Conservation (phyloP, 2,888 invertebrate genomes). For the Dolichopus griseipennis region DNA sequence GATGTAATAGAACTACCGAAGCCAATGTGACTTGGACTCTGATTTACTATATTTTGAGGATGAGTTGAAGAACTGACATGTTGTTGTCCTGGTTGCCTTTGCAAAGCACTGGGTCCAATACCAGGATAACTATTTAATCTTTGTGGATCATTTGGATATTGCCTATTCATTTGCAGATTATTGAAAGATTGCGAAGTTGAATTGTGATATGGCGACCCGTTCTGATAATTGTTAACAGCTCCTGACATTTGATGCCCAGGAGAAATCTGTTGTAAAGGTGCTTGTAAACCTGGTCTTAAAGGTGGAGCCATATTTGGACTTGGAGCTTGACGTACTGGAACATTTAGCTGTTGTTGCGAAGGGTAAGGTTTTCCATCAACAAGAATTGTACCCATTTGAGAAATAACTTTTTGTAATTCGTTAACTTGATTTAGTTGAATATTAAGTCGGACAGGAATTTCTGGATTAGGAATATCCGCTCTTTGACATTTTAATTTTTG, state of each 20-base stretch:
- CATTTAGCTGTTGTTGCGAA: constrained; percentile 37
- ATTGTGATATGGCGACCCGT: constrained; percentile 31
- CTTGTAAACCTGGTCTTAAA: constrained; percentile 34
- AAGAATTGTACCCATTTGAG: constrained; percentile 69
- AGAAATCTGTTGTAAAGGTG: constrained; percentile 39
- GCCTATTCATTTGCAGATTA: constrained; percentile 39
- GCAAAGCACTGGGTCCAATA: constrained; percentile 37
- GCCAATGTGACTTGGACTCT: constrained; percentile 38
- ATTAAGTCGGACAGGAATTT: constrained; percentile 76
- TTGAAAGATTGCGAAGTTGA: constrained; percentile 36
- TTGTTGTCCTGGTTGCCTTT: constrained; percentile 45
- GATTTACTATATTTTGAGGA: constrained; percentile 48
- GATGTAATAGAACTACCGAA: constrained; percentile 34
- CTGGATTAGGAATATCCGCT: constrained; percentile 82
- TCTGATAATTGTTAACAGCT: constrained; percentile 27
- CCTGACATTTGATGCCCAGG: constrained; percentile 28
- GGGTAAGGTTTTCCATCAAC: constrained; percentile 76
- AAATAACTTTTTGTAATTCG: constrained; percentile 69
- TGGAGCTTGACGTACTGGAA: constrained; percentile 39
- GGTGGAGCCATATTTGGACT: constrained; percentile 42
- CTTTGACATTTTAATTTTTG: constrained; percentile 73
- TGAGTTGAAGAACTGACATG: constrained; percentile 58
- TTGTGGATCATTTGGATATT: constrained; percentile 38
- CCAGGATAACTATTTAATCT: constrained; percentile 40
- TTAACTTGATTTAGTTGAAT: constrained; percentile 71